Percentiles rank a stretch among this genome's conserved stretches.
Evolutionary conservation across 1,140 invertebrate genomes (phyloP).

Genomic region (Nilaparvata lugens): DNA sequence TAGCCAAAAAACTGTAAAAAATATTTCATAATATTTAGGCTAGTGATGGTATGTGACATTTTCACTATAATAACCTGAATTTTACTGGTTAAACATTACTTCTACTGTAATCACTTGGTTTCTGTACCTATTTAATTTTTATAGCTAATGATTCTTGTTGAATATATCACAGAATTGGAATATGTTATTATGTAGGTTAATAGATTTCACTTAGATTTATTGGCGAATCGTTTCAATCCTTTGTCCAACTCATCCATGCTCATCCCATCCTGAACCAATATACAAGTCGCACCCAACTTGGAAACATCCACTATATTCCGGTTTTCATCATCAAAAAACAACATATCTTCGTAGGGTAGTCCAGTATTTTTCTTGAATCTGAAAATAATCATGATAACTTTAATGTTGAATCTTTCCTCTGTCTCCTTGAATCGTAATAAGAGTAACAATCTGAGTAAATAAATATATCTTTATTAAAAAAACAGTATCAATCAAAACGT

Average conservation of each 20-base stretch:
- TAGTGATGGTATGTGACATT: too few species aligned
- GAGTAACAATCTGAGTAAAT: too few species aligned
- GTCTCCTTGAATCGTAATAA: too few species aligned
- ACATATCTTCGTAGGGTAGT: constrained; percentile 52
- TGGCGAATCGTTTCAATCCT: constrained; percentile 37
- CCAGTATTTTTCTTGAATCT: constrained; percentile 46
- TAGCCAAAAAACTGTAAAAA: too few species aligned
- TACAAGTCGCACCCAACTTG: constrained; percentile 44
- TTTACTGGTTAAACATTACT: too few species aligned
- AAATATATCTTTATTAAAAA: too few species aligned
- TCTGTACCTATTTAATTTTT: constrained; percentile 2
- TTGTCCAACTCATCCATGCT: constrained; percentile 38
- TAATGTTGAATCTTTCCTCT: too few species aligned
- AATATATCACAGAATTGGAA: background rate
- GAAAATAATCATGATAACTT: constrained; percentile 29
- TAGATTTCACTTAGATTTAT: background rate
- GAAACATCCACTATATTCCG: constrained; percentile 50
- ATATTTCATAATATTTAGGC: too few species aligned
- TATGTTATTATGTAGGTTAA: background rate
- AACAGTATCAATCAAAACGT: too few species aligned
- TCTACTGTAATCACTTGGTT: too few species aligned
- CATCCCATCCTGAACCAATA: constrained; percentile 46
- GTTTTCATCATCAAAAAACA: constrained; percentile 60
- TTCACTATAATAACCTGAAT: too few species aligned
- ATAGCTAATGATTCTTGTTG: background rate